Conservation (phyloP, 2,797 vertebrate genomes). For the Galagoides demidoff region DNA sequence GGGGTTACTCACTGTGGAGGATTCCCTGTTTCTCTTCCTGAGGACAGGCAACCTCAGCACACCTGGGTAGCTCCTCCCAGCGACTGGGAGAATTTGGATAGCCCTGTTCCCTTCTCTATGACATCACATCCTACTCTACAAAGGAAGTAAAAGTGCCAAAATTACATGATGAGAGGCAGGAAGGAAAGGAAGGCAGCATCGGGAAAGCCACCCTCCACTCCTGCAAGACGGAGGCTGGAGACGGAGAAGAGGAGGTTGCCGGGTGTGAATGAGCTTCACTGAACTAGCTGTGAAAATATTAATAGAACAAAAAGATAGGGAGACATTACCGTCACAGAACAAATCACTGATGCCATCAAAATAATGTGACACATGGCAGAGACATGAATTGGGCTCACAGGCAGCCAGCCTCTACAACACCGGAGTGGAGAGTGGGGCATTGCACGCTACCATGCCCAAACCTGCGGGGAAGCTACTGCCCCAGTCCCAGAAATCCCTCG, state of each 20-base stretch:
- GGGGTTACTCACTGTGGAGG: conserved; percentile 89
- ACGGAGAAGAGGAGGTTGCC: conserved; percentile 68
- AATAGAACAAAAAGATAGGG: conserved; percentile 19
- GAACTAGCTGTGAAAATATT: conserved; percentile 78
- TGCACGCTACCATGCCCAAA: not conserved
- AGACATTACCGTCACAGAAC: conserved; percentile 73
- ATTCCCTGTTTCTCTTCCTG: conserved; percentile 89
- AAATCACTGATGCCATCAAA: conserved; percentile 77
- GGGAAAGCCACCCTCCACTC: conserved; percentile 79
- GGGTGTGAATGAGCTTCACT: conserved; percentile 77
- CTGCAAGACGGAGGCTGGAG: conserved; percentile 78
- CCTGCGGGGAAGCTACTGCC: not conserved
- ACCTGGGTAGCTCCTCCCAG: conserved; percentile 88
- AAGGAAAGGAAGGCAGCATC: conserved; percentile 79
- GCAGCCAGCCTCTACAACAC: conserved; percentile 71
- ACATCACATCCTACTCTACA: conserved; percentile 86
- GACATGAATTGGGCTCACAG: conserved; percentile 77
- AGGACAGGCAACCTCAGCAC: conserved; percentile 88
- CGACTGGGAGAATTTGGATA: conserved; percentile 88
- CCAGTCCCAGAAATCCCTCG: not conserved
- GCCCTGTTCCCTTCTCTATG: conserved; percentile 88
- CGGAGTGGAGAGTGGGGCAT: not conserved
- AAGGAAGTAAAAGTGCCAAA: conserved; percentile 84
- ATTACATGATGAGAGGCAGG: conserved; percentile 80
- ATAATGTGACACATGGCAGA: conserved; percentile 66